Conservation (phyloP, 2,888 invertebrate species). For the Hyposoter didymator region DNA sequence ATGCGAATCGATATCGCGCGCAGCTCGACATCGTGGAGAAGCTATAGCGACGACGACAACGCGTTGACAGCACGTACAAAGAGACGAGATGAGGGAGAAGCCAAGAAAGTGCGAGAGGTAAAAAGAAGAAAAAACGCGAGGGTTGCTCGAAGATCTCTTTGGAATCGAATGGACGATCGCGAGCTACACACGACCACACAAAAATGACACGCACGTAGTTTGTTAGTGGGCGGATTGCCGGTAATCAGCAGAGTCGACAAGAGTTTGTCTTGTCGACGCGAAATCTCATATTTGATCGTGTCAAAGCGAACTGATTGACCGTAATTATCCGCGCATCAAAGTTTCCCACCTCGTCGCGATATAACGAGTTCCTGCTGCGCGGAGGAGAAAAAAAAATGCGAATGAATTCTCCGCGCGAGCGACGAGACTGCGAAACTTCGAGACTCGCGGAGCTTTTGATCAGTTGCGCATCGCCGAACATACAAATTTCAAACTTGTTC, state of each 20-base stretch:
- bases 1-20: conserved; percentile 71
- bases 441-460: not conserved
- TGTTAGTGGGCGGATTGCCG: not conserved
- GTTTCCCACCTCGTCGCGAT: not conserved
- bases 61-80: conserved; percentile 36
- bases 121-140: conserved; percentile 43
- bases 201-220: not conserved
- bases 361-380: not conserved
- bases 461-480: not conserved
- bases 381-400: too few species aligned
- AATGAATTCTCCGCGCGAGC: not conserved
- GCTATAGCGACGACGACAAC: conserved; percentile 36
- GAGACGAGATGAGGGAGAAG: conserved; percentile 27
- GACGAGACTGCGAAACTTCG: not conserved
- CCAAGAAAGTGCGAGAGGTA: conserved; percentile 51
- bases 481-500: not conserved
- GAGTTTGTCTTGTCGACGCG: not conserved
- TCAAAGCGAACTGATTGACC: conserved; percentile 8
- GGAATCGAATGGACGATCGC: conserved; percentile 51
- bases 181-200: conserved; percentile 1
- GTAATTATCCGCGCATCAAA: not conserved
- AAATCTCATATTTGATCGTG: not conserved
- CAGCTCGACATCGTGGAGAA: conserved; percentile 65
- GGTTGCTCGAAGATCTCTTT: conserved; percentile 44
- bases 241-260: not conserved